Evolutionary conservation across 2,888 invertebrate genomes (phyloP).

Genomic region (Folsomia manolachei): DNA sequence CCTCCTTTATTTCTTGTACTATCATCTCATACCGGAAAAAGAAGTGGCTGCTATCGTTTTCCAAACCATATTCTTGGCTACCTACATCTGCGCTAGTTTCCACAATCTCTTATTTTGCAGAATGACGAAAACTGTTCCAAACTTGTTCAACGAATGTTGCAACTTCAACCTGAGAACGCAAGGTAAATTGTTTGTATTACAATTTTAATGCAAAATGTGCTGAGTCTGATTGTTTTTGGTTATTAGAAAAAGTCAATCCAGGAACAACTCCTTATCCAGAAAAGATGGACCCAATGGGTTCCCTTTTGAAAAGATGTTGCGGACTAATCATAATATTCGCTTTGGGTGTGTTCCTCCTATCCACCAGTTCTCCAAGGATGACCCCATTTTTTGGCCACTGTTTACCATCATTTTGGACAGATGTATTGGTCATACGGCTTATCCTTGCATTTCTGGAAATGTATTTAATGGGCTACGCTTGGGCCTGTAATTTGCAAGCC

Average conservation of each 20-base stretch:
- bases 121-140: not conserved
- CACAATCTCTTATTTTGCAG: not conserved
- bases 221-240: no score
- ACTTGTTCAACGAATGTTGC: not conserved
- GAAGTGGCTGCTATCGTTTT: not conserved
- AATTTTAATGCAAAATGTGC: no score
- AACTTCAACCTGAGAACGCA: no score
- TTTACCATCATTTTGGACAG: not conserved
- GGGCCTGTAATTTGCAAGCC: constrained; percentile 2
- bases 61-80: not conserved
- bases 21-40: not conserved
- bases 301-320: not conserved
- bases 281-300: not conserved
- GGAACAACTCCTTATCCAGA: not conserved
- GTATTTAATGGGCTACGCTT: constrained; percentile 10
- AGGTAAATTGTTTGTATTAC: no score
- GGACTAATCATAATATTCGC: not conserved
- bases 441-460: constrained; percentile 13
- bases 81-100: not conserved
- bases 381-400: constrained; percentile 20
- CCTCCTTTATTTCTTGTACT: not conserved
- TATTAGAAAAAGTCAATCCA: no score
- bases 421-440: not conserved
- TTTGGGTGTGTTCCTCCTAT: constrained; percentile 6
- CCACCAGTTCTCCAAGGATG: not conserved